These are phyloP conservation scores for Drosophila formosana DNA, from an alignment of 2,888 invertebrate species.

Conservation along the genomic window DNA sequence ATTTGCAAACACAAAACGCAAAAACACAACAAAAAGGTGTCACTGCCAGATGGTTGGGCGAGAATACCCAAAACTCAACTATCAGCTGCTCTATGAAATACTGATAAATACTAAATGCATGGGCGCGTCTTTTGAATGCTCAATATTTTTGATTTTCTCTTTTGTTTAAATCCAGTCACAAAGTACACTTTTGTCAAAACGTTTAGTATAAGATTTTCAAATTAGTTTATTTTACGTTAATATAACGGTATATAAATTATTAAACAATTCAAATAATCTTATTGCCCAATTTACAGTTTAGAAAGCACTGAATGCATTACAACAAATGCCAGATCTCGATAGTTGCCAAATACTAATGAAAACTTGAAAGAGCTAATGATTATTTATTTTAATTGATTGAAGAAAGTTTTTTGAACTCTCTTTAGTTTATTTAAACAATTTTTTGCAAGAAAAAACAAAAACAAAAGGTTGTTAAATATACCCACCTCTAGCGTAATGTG, in stretches of 20 bases:
- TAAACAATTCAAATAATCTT: too few relatives aligned
- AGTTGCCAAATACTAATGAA: background rate
- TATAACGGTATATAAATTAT: background rate
- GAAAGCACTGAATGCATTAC: background rate
- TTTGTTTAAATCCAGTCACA: background rate
- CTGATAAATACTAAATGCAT: background rate
- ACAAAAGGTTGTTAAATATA: background rate
- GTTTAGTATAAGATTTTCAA: background rate
- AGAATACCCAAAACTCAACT: conserved; percentile 29
- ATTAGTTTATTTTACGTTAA: background rate
- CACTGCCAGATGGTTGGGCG: background rate
- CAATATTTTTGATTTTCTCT: background rate
- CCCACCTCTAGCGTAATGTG: background rate
- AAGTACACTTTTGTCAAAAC: background rate
- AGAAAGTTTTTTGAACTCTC: background rate
- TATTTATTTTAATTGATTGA: too few relatives aligned
- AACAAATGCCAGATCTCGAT: background rate
- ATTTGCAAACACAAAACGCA: conserved; percentile 54
- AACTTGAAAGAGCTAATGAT: background rate
- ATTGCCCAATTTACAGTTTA: background rate
- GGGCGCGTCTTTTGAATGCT: background rate
- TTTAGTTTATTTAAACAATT: background rate
- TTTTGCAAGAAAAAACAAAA: background rate
- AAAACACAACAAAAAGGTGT: conserved; percentile 39
- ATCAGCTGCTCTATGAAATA: conserved; percentile 9